These are phyloP conservation scores for Loriculus beryllinus DNA, from an alignment of 2,797 vertebrate species.

Conservation along the genomic window DNA sequence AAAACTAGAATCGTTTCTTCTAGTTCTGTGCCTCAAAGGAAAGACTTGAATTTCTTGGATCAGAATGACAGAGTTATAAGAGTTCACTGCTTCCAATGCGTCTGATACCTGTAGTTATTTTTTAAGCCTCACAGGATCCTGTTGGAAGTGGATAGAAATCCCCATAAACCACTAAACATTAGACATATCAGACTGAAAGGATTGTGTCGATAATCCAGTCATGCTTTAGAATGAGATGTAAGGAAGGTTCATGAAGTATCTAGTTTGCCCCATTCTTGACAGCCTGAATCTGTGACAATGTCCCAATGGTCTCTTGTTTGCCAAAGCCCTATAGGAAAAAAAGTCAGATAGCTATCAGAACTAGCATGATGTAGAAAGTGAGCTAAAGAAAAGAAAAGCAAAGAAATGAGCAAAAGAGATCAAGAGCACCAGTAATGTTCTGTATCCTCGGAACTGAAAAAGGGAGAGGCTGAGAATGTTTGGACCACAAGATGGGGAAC, in stretches of 20 bases:
- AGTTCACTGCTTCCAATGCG: not conserved
- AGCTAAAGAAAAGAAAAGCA: not conserved
- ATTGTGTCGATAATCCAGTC: not conserved
- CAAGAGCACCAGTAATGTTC: not conserved
- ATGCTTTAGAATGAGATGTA: not conserved
- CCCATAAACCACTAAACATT: not conserved
- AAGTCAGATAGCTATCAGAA: not conserved
- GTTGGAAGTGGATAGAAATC: not conserved
- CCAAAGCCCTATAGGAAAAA: not conserved
- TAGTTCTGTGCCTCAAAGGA: not conserved
- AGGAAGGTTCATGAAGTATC: not conserved
- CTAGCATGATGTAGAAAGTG: not conserved
- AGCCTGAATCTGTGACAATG: not conserved
- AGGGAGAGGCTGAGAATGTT: not conserved
- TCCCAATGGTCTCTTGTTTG: not conserved
- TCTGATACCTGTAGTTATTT: not conserved
- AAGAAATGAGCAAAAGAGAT: not conserved
- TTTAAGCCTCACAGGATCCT: not conserved
- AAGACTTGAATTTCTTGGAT: not conserved
- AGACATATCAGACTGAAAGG: not conserved
- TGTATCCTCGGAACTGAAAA: not conserved
- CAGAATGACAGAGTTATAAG: not conserved
- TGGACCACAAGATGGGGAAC: not conserved
- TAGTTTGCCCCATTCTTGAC: not conserved
- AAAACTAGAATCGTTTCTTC: not conserved